These are phyloP conservation scores for Imbricaverruca yamaguchii DNA, from an alignment of 2,888 invertebrate species.

Conservation along the genomic window DNA sequence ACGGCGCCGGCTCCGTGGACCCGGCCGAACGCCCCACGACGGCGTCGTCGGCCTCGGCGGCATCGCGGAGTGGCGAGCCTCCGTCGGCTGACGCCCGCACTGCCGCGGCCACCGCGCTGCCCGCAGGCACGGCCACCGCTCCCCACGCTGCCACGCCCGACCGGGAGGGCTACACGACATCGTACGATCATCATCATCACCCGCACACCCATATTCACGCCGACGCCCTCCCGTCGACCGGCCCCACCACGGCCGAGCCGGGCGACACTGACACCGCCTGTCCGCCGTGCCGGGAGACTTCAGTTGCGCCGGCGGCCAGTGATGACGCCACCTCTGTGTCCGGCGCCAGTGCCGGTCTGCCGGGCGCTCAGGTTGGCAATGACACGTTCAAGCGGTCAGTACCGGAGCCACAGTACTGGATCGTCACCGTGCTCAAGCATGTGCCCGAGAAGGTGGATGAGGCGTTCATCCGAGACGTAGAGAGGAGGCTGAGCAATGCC, in stretches of 20 bases:
- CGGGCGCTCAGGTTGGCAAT: background rate
- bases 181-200: no score
- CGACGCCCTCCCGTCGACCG: background rate
- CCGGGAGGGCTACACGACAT: no score
- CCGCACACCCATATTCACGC: no score
- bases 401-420: slow-evolving; percentile 10
- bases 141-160: no score
- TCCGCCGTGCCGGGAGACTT: background rate
- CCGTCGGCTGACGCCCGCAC: no score
- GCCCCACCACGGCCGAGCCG: background rate
- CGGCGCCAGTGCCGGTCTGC: background rate
- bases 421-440: slow-evolving; percentile 3
- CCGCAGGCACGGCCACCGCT: no score
- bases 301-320: background rate
- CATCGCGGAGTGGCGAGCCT: no score
- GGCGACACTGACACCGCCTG: background rate
- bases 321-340: background rate
- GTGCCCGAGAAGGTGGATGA: background rate
- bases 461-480: background rate
- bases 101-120: no score
- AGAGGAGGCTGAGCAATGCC: background rate
- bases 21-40: no score
- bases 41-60: no score
- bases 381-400: background rate
- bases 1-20: background rate